phyloP scores from a whole-genome alignment of 1,140 invertebrate species.

The Cephus cinctus region DNA sequence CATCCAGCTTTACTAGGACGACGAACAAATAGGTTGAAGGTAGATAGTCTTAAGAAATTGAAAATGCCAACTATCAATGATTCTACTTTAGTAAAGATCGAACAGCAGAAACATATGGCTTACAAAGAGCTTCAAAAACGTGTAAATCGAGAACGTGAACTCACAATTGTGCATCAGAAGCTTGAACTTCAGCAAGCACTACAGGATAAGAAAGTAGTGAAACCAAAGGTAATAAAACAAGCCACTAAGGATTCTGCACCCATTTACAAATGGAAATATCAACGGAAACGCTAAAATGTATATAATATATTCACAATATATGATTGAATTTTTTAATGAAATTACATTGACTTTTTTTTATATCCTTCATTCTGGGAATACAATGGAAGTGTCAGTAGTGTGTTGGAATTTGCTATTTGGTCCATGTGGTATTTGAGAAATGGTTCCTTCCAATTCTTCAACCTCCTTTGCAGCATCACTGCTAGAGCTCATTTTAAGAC shows the following conservation, averaged over 20 bases:
- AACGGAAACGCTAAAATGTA: slow-evolving; percentile 71
- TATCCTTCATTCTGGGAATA: neutral
- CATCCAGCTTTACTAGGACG: slow-evolving; percentile 69
- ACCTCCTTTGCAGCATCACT: too few relatives aligned
- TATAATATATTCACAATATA: neutral
- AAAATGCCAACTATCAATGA: slow-evolving; percentile 60
- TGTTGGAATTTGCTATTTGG: too few relatives aligned
- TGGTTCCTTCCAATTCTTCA: too few relatives aligned
- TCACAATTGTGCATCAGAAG: slow-evolving; percentile 80
- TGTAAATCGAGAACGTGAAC: slow-evolving; percentile 78
- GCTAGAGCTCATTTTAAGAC: neutral
- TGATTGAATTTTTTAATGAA: slow-evolving; percentile 12
- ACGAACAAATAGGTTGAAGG: slow-evolving; percentile 68
- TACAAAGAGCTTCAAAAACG: slow-evolving; percentile 82
- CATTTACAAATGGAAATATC: slow-evolving; percentile 82
- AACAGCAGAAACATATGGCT: slow-evolving; percentile 63
- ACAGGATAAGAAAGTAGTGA: slow-evolving; percentile 63
- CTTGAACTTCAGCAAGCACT: slow-evolving; percentile 76
- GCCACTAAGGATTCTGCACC: slow-evolving; percentile 73
- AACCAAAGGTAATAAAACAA: slow-evolving; percentile 65
- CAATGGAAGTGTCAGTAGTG: too few relatives aligned
- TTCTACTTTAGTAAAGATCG: slow-evolving; percentile 54
- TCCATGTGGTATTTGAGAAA: too few relatives aligned
- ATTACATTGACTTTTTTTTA: neutral
- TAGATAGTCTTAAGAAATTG: slow-evolving; percentile 63